Base-by-base conservation (phyloP, 2,888 invertebrate genomes). In the Eupithecia dodoneata region DNA sequence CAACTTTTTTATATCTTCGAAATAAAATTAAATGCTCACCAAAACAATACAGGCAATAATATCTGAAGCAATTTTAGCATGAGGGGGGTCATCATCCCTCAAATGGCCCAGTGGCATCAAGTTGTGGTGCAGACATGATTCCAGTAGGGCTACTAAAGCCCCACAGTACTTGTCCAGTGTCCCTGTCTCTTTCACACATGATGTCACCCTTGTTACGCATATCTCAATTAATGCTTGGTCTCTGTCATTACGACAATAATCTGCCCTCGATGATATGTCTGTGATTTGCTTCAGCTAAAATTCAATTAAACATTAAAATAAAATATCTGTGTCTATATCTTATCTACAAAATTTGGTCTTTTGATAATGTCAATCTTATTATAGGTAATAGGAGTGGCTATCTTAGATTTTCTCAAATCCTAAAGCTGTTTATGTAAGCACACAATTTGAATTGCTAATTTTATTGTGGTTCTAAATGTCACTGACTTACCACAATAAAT, bases 151-250 rank as follows among this genome's bases (percentile, higher is more conserved):
- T 42, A 99, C 98, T 82, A 99, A 93, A 0, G 98, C 97, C 73
- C 97, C 96, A 72, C 98, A 98, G 92, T 99, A 98, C 83, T 97
- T 96, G 89, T 99, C 98, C 77, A 99, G 97, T 55, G 98, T 98
- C 65, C 91, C 97, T 0, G 98, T 98, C 92, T 99, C 99, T 85
- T 98, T 96, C 82, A 99, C 97, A 86, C 98, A 98, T 82, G 98
- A 97, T 67, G 98, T 98, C 66, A 98, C 97, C 80, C 99, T 94
- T 2, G 99, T 98, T 79, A 99, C 97, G 91, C 98, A 98, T 87
- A 99, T 99, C 94, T 99, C 99, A 83, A 99, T 98, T 79, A 99
- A 97, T 84, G 98, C 98, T 93, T 99, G 99, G 91, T 98, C 98
- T 93, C 98, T 98, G 88, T 98, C 97, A 92, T 98, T 98, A 82